These are phyloP conservation scores for Margaritifera margaritifera DNA, from an alignment of 2,888 invertebrate species.

Conservation along the genomic window DNA sequence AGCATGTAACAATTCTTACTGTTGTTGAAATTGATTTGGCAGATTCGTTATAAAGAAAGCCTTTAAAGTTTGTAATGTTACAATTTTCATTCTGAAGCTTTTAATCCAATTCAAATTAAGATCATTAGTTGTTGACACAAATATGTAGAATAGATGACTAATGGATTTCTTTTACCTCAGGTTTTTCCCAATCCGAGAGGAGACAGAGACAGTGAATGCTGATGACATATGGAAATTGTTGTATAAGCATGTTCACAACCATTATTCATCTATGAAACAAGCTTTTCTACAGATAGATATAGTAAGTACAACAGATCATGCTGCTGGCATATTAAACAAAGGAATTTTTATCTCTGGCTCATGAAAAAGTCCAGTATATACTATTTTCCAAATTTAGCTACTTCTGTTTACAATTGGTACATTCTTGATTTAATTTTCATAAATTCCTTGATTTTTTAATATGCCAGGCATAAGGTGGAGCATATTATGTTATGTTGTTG, in stretches of 20 bases:
- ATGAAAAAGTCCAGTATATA: too few species aligned
- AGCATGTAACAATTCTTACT: too few species aligned
- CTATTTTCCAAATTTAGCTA: background rate
- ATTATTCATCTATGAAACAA: constrained; percentile 64
- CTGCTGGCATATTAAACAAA: background rate
- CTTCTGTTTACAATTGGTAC: background rate
- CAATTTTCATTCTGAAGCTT: too few species aligned
- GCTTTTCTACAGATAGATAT: constrained; percentile 70
- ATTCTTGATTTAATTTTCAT: background rate
- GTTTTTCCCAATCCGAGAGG: constrained; percentile 64
- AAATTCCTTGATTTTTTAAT: too few species aligned
- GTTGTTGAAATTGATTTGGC: too few species aligned
- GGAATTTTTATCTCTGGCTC: background rate
- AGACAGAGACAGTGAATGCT: constrained; percentile 48
- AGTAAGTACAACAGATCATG: constrained; percentile 47
- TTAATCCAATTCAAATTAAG: background rate
- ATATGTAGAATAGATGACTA: background rate
- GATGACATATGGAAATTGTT: constrained; percentile 64
- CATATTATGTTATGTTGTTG: too few species aligned
- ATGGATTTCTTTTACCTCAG: constrained; percentile 32
- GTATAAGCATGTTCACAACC: constrained; percentile 62
- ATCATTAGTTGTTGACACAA: background rate
- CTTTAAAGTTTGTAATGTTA: too few species aligned
- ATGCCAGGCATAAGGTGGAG: too few species aligned
- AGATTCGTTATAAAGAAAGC: too few species aligned